Base-by-base conservation (phyloP, 2,888 invertebrate genomes). In the Drosophila kuntzei region DNA sequence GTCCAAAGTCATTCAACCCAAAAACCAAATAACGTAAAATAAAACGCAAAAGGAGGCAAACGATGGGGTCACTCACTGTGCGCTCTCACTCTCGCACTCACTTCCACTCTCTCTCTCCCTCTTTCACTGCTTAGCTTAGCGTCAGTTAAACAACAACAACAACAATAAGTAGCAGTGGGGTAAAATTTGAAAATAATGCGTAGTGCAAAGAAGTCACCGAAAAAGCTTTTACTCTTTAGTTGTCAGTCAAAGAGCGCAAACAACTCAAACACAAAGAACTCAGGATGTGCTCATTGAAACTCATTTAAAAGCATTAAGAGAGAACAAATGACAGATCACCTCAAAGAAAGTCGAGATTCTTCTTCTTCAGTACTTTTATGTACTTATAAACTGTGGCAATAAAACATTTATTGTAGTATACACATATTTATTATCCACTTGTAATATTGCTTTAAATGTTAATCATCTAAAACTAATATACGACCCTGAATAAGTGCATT, bases 1-100 rank as follows among this genome's bases (percentile, higher is more conserved):
- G 81, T 76, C 73, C 81, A 81, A 74, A 84, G 84, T 84, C 84
- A 77, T 84, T 84, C 87, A 84, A 84, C 84, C 77, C 84, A 75
- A 79, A 81, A 86, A 84, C 71, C 77, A 85, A 83, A 82, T 81
- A 81, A 82, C 81, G 70, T 78, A 72, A 85, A 83, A 80, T 82
- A 71, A 80, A 85, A 80, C 81, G 77, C 76, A 83, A 79, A 75
- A 78, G 58, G 53, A 67, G 62, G 27, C 27, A 32, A 46, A 37
- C 41, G 29, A 50, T 67, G 83, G 80, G 82, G 82, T 83, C 82
- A 83, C 78, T 83, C 82, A 83, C 78, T 78, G 83, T 51, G 80
- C 78, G 78, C 54, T 54, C 67, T 63, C 74, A 49, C 51, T 18
- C 62, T 46, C 74, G 49, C 51, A 16, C 62, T 46, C 60, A 49